phyloP scores from a whole-genome alignment of 2,113 vertebrate species.

The Oxyruncus cristatus region DNA sequence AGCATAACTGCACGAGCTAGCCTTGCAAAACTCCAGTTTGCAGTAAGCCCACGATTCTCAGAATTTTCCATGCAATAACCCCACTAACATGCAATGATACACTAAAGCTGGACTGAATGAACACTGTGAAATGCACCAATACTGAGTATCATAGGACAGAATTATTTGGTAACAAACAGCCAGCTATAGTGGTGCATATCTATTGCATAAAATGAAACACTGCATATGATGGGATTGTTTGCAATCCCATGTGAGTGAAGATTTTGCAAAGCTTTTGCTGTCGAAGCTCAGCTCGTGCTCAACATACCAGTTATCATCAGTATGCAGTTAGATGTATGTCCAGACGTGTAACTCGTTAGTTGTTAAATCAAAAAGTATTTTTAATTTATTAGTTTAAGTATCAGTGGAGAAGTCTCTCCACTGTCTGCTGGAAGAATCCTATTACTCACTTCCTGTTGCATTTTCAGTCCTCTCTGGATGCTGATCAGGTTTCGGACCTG shows the following conservation, averaged over 20 bases:
- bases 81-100: background rate
- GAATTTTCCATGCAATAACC: background rate
- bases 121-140: background rate
- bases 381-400: background rate
- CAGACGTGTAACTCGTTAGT: slow-evolving; percentile 45
- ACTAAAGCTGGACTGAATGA: background rate
- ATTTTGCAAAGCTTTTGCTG: background rate
- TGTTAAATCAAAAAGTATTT: background rate
- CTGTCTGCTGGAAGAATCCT: slow-evolving; percentile 37
- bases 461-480: slow-evolving; percentile 64
- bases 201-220: background rate
- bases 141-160: background rate
- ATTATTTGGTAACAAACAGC: background rate
- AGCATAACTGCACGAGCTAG: background rate
- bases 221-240: background rate
- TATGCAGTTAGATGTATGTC: background rate
- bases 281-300: background rate
- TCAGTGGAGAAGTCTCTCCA: background rate
- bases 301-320: background rate
- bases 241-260: background rate
- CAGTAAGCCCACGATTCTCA: background rate
- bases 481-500: slow-evolving; percentile 66
- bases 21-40: background rate
- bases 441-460: slow-evolving; percentile 72
- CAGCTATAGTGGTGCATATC: fast-evolving